Base-by-base conservation (phyloP, 2,888 invertebrate genomes). In the Pecten maximus region DNA sequence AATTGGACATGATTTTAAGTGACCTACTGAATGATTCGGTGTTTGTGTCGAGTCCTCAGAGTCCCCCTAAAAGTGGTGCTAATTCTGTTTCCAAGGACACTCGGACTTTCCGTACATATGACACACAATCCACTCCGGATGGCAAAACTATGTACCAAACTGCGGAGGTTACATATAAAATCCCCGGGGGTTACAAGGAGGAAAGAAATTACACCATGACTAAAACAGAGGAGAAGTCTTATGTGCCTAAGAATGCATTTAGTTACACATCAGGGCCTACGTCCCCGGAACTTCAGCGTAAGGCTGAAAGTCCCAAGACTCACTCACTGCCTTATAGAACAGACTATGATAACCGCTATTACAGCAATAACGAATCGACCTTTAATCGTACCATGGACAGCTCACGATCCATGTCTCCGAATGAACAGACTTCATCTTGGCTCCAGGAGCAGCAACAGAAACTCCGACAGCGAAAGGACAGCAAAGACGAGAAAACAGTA, bases 381-480 rank as follows among this genome's bases (percentile, higher is more conserved):
- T 93, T 92, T 40, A 88, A 74, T 54, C 93, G 93, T 88, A 94
- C 94, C 4, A 88, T 94, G 90, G 94, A 95, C 90, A 93, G 94
- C 39, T 93, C 94, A 4, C 90, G 91, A 40, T 93, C 94, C 28
- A 89, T 92, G n/a, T 93, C 93, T n/a, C 94, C 94, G 50, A 89
- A 93, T 6, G 94, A 94, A 74, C 92, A 93, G 2, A 92, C 92
- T 2, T 92, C 93, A 91, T 95, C 96, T 28, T 96, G 96, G 96
- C 94, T 96, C n/a, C 94, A 96, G 92, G 95, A 96, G 92, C 96
- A 96, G 93, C 96, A 96, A 93, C 94, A 94, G 87, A 96, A 96
- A 92, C 93, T 97, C 91, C 94, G 95, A 93, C 87, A 94, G 93
- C 50, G 94, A 93, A 92, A 93, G 93, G 50, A 92, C 91, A 91